Evolutionary conservation across 2,797 vertebrate species (phyloP).

Genomic region (Molothrus aeneus): DNA sequence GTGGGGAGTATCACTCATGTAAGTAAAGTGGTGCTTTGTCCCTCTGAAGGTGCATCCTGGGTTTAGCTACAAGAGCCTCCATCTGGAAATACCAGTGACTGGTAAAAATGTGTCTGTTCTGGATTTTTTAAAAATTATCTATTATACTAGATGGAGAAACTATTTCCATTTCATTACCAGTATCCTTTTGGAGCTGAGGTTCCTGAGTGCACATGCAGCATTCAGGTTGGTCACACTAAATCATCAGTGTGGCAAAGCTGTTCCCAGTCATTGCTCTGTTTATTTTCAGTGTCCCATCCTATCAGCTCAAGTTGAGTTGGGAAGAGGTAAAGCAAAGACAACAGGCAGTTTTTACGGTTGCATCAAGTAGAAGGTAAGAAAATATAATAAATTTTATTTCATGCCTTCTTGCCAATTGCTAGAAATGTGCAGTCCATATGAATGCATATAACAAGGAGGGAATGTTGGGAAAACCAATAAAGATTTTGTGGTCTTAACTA

Average conservation of each 20-base stretch:
- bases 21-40: neutral
- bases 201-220: neutral
- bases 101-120: neutral
- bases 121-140: neutral
- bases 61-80: neutral
- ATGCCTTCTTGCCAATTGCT: conserved; percentile 79
- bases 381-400: conserved; percentile 80
- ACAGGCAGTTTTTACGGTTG: conserved; percentile 68
- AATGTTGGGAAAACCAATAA: conserved; percentile 84
- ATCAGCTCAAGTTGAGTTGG: conserved; percentile 13
- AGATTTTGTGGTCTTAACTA: conserved; percentile 82
- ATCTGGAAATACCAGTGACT: neutral
- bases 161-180: neutral
- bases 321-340: conserved; percentile 68
- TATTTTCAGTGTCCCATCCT: neutral
- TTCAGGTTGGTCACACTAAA: neutral
- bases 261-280: neutral
- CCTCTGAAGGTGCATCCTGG: neutral
- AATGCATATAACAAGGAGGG: conserved; percentile 80
- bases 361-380: conserved; percentile 75
- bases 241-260: neutral
- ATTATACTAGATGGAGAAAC: neutral
- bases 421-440: conserved; percentile 85
- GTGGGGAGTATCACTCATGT: neutral
- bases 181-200: neutral